Conservation (phyloP, 2,888 invertebrate genomes). For the Limulus polyphemus region DNA sequence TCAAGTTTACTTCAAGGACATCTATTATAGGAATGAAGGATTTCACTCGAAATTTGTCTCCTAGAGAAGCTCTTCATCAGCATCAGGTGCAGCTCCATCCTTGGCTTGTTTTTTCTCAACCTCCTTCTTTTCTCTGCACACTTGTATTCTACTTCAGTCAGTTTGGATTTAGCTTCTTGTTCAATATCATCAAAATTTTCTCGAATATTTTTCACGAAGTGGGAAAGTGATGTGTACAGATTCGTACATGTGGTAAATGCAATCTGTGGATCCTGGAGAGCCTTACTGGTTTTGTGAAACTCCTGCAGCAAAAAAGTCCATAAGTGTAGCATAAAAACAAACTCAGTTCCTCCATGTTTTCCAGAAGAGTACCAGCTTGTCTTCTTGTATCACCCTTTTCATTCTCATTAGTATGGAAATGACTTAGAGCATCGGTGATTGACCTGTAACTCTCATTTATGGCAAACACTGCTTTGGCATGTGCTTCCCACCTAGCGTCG, state of each 20-base stretch:
- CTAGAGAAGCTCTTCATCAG: not conserved
- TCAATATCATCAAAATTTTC: not conserved
- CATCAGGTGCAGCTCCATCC: not conserved
- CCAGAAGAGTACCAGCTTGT: no score
- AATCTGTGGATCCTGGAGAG: not conserved
- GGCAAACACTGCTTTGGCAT: conserved; percentile 4
- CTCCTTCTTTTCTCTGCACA: not conserved
- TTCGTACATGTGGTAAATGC: not conserved
- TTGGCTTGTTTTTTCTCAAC: not conserved
- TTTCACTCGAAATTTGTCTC: no score
- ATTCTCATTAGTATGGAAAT: no score
- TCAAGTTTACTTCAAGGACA: no score
- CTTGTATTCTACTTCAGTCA: not conserved
- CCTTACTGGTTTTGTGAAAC: not conserved
- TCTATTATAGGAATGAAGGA: not conserved
- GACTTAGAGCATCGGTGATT: no score
- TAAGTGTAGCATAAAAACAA: not conserved
- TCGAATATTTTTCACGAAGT: not conserved
- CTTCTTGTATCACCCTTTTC: no score
- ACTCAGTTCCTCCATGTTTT: conserved; percentile 3
- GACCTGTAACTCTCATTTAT: conserved; percentile 2
- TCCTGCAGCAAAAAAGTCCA: not conserved
- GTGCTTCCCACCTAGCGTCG: conserved; percentile 3
- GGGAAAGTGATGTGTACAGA: not conserved
- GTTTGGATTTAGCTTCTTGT: not conserved